phyloP scores from a whole-genome alignment of 2,797 vertebrate species.

The Eidolon dupreanum region DNA sequence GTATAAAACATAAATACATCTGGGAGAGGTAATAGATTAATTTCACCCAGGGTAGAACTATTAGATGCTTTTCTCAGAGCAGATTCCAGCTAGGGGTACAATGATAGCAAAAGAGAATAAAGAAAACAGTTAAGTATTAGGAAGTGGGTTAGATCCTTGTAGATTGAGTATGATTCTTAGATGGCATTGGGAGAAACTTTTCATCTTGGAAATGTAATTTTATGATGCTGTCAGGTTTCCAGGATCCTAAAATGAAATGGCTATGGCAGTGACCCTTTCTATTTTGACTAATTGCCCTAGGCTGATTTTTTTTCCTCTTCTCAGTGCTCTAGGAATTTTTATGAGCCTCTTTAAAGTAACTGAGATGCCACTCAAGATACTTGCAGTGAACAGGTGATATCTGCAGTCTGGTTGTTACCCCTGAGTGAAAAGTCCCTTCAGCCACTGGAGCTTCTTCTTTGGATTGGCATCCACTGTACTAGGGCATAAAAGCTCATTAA shows the following conservation, averaged over 20 bases:
- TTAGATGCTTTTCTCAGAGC: constrained; percentile 14
- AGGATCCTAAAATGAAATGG: constrained; percentile 48
- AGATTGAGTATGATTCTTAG: background rate
- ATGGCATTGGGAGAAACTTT: background rate
- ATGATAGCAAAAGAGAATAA: background rate
- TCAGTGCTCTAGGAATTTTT: constrained; percentile 70
- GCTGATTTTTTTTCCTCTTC: background rate
- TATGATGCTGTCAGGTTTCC: constrained; percentile 10
- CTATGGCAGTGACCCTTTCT: constrained; percentile 41
- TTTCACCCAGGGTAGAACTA: constrained; percentile 1
- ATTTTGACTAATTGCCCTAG: constrained; percentile 43
- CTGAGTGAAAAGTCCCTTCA: constrained; percentile 54
- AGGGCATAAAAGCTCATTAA: background rate
- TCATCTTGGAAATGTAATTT: constrained; percentile 46
- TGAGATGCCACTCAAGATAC: constrained; percentile 59
- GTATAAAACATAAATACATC: background rate
- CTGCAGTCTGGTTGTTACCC: constrained; percentile 28
- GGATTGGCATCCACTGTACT: background rate
- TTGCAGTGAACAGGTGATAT: constrained; percentile 56
- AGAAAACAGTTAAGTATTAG: constrained; percentile 36
- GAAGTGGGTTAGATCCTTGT: background rate
- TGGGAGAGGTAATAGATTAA: constrained; percentile 16
- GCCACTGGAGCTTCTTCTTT: background rate
- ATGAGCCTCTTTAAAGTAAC: constrained; percentile 70
- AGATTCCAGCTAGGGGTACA: background rate